Conservation (phyloP, 2,888 invertebrate species). For the Zhengitettix transpicula region DNA sequence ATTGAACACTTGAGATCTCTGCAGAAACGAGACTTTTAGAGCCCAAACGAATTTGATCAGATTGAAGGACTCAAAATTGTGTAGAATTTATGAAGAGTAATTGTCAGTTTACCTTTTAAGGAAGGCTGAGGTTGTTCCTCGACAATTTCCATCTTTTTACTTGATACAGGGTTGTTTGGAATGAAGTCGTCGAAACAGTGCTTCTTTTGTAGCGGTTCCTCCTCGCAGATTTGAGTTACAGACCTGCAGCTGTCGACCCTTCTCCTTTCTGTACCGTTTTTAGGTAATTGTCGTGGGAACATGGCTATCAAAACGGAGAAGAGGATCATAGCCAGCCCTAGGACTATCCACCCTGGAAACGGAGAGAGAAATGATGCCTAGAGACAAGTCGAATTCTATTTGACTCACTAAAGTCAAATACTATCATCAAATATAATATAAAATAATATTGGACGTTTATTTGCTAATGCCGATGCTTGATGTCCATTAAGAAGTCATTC, state of each 20-base stretch:
- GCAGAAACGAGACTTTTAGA: too few relatives aligned
- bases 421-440: too few relatives aligned
- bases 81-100: too few relatives aligned
- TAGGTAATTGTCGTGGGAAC: conserved; percentile 40
- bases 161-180: background rate
- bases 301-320: conserved; percentile 43
- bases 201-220: conserved; percentile 4
- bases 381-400: too few relatives aligned
- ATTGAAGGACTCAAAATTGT: too few relatives aligned
- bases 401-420: too few relatives aligned
- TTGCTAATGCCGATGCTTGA: too few relatives aligned
- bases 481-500: too few relatives aligned
- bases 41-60: too few relatives aligned
- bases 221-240: background rate
- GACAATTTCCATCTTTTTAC: background rate
- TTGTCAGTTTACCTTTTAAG: background rate
- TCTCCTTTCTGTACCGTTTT: background rate
- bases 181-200: conserved; percentile 4
- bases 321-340: conserved; percentile 36
- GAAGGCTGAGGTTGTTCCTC: background rate
- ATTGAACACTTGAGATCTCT: too few relatives aligned
- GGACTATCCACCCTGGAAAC: conserved; percentile 26
- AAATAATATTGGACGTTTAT: too few relatives aligned
- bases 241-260: background rate
- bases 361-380: too few relatives aligned